Evolutionary conservation across 1,140 invertebrate genomes (phyloP).

Genomic region (Spodoptera frugiperda): DNA sequence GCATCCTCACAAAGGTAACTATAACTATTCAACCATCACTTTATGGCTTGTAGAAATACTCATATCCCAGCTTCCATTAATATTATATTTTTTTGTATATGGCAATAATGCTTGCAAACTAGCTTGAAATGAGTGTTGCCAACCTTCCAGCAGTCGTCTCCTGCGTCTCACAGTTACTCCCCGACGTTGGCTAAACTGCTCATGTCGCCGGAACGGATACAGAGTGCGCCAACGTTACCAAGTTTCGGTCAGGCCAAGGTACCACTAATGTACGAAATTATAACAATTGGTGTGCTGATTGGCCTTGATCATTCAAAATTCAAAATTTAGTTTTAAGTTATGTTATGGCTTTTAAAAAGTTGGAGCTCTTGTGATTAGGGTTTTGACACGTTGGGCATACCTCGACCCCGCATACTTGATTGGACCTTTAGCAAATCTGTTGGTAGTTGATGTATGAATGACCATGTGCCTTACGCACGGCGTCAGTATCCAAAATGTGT

Average conservation of each 20-base stretch:
- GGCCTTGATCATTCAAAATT: slow-evolving; percentile 82
- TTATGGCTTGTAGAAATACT: slow-evolving; percentile 47
- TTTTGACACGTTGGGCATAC: background rate
- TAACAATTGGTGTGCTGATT: slow-evolving; percentile 80
- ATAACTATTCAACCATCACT: slow-evolving; percentile 1
- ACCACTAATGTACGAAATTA: slow-evolving; percentile 72
- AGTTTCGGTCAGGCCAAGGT: slow-evolving; percentile 87
- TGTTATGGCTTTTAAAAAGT: slow-evolving; percentile 44
- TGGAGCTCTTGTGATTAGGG: slow-evolving; percentile 18
- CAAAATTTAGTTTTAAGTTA: slow-evolving; percentile 78
- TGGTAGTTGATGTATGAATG: no score
- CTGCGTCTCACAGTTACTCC: slow-evolving; percentile 88
- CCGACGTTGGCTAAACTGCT: slow-evolving; percentile 92
- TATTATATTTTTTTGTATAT: slow-evolving; percentile 52
- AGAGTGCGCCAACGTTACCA: slow-evolving; percentile 73
- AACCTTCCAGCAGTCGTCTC: slow-evolving; percentile 82
- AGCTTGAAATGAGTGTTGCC: slow-evolving; percentile 82
- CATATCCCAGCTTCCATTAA: slow-evolving; percentile 48
- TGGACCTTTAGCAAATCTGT: no score
- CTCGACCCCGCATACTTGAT: no score
- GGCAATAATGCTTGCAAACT: slow-evolving; percentile 53
- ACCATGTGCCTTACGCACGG: background rate
- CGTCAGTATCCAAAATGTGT: background rate
- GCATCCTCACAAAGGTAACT: slow-evolving; percentile 90
- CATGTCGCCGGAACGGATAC: slow-evolving; percentile 88